phyloP scores from a whole-genome alignment of 2,797 vertebrate genomes.

The Rhynchotus rufescens region DNA sequence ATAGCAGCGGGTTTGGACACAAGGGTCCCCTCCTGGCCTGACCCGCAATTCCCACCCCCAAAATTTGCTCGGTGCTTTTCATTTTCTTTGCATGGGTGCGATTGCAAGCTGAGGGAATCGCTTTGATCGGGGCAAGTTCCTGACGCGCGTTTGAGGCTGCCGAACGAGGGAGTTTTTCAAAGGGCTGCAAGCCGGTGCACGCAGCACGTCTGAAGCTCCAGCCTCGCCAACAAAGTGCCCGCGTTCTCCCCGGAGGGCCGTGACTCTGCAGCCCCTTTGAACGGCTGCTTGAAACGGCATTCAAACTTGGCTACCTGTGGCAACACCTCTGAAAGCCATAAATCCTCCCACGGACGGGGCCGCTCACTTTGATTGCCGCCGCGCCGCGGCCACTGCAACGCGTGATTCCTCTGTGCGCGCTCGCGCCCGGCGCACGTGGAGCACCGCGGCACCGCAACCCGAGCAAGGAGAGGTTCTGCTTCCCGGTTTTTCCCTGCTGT shows the following conservation, averaged over 20 bases:
- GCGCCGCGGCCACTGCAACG: slow-evolving; percentile 46
- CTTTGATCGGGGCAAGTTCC: slow-evolving; percentile 59
- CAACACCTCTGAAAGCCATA: slow-evolving; percentile 46
- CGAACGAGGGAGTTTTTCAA: slow-evolving; percentile 42
- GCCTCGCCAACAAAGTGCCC: slow-evolving; percentile 55
- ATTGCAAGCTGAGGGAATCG: background rate
- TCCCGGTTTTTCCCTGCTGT: background rate
- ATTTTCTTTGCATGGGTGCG: background rate
- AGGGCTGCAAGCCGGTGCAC: slow-evolving; percentile 61
- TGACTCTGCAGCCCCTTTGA: slow-evolving; percentile 46
- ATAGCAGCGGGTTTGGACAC: background rate
- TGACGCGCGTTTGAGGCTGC: slow-evolving; percentile 46
- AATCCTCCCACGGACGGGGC: slow-evolving; percentile 35
- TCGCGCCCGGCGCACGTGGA: too few species aligned
- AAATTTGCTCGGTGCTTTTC: background rate
- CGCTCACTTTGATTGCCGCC: slow-evolving; percentile 51
- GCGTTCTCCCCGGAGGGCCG: slow-evolving; percentile 57
- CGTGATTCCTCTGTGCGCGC: background rate
- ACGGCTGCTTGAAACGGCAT: slow-evolving; percentile 2
- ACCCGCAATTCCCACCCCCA: background rate
- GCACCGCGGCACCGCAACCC: too few species aligned
- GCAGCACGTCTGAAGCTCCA: slow-evolving; percentile 41
- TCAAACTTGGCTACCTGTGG: slow-evolving; percentile 59
- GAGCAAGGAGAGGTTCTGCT: background rate
- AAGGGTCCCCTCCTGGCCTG: background rate